A percentile compares a stretch with the other conserved stretches of the same genome.
Evolutionary conservation across 2,113 vertebrate species (phyloP).

Genomic region (Zingel zingel): DNA sequence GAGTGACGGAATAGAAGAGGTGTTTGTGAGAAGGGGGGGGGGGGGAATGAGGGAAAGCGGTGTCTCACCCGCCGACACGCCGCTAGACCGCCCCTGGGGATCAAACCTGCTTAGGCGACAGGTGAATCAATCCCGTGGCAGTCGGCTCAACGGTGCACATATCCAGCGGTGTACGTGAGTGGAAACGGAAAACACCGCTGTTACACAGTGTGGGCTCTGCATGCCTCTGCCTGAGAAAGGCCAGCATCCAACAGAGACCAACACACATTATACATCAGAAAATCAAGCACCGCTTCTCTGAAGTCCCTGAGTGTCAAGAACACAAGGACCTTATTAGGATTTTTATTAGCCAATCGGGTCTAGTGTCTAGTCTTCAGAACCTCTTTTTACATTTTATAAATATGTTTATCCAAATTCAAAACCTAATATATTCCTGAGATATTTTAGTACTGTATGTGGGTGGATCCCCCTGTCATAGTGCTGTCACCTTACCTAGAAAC

Average conservation of each 20-base stretch:
- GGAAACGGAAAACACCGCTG: slow-evolving; percentile 68
- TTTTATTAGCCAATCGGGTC: slow-evolving; percentile 32
- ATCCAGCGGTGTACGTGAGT: slow-evolving; percentile 71
- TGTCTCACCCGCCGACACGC: slow-evolving; percentile 41
- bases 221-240: slow-evolving; percentile 55
- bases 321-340: slow-evolving; percentile 40
- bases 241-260: slow-evolving; percentile 54
- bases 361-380: neutral
- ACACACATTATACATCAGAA: slow-evolving; percentile 47
- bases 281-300: slow-evolving; percentile 31
- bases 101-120: slow-evolving; percentile 79
- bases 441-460: neutral
- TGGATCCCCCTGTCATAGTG: neutral
- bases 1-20: slow-evolving; percentile 13
- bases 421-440: neutral
- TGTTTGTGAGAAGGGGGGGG: neutral
- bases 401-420: neutral
- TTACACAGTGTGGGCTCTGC: slow-evolving; percentile 42
- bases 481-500: neutral
- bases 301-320: slow-evolving; percentile 43
- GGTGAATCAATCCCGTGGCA: slow-evolving; percentile 80
- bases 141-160: slow-evolving; percentile 64
- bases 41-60: neutral
- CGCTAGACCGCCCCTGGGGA: slow-evolving; percentile 61
- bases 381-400: neutral